A percentile compares a stretch with the other conserved stretches of the same genome.
Evolutionary conservation across 2,113 vertebrate species (phyloP).

Genomic region (Ameiurus melas): DNA sequence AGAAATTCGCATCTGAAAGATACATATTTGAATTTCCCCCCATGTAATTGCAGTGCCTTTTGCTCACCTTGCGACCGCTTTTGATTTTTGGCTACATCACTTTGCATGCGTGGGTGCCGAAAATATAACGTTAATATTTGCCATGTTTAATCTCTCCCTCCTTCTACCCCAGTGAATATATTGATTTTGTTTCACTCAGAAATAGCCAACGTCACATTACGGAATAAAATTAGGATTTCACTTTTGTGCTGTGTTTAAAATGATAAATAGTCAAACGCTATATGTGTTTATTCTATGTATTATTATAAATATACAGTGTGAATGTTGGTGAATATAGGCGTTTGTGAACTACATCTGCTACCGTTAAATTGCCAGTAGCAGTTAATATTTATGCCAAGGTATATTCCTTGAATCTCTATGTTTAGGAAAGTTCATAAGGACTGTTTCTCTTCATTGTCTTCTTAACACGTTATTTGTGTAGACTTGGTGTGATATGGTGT

Average conservation of each 20-base stretch:
- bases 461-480: background rate
- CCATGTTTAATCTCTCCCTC: background rate
- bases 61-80: background rate
- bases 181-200: background rate
- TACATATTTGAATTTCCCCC: background rate
- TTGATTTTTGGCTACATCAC: background rate
- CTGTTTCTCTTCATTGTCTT: background rate
- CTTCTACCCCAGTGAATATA: background rate
- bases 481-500: background rate
- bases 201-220: background rate
- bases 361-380: no score
- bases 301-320: background rate
- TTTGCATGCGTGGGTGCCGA: background rate
- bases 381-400: background rate
- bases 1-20: background rate
- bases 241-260: background rate
- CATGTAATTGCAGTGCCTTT: background rate
- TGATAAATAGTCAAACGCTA: background rate
- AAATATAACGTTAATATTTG: background rate
- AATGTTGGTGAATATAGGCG: background rate
- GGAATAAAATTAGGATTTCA: background rate
- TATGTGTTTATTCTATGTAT: background rate
- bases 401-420: background rate
- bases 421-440: background rate
- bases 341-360: background rate